phyloP scores from a whole-genome alignment of 2,797 vertebrate species.

The Emydoidea blandingii region DNA sequence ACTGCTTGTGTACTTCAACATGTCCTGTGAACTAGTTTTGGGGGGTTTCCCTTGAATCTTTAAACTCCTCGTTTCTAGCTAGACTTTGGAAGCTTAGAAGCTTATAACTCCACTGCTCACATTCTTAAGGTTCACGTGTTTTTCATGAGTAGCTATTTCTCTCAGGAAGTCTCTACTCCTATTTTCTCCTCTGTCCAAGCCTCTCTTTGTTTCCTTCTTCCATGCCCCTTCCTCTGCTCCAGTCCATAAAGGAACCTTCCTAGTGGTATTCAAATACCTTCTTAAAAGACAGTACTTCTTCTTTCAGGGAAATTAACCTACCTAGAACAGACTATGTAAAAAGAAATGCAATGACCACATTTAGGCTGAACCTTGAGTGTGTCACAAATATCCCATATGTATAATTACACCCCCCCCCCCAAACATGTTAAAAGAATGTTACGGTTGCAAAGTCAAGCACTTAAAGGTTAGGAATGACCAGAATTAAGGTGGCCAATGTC shows the following conservation, averaged over 20 bases:
- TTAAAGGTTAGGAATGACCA: neutral
- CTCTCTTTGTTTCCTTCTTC: neutral
- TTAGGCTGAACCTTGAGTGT: no score
- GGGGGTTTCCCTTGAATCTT: neutral
- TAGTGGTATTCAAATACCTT: neutral
- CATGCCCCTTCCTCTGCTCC: neutral
- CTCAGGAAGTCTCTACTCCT: neutral
- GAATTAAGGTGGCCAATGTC: neutral
- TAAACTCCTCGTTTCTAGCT: neutral
- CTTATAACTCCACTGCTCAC: neutral
- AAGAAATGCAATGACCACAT: rapidly evolving
- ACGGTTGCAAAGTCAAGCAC: neutral
- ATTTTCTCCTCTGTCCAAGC: neutral
- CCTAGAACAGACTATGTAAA: neutral
- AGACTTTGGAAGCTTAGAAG: neutral
- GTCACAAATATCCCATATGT: no score
- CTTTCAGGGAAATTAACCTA: neutral
- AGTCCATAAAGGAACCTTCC: neutral
- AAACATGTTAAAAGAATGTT: neutral
- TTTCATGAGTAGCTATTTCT: neutral
- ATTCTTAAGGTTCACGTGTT: neutral
- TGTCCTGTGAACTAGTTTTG: neutral
- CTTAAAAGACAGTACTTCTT: neutral
- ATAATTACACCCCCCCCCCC: no score
- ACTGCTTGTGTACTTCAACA: neutral